Conservation (phyloP, 2,797 vertebrate species). For the Spatula clypeata region DNA sequence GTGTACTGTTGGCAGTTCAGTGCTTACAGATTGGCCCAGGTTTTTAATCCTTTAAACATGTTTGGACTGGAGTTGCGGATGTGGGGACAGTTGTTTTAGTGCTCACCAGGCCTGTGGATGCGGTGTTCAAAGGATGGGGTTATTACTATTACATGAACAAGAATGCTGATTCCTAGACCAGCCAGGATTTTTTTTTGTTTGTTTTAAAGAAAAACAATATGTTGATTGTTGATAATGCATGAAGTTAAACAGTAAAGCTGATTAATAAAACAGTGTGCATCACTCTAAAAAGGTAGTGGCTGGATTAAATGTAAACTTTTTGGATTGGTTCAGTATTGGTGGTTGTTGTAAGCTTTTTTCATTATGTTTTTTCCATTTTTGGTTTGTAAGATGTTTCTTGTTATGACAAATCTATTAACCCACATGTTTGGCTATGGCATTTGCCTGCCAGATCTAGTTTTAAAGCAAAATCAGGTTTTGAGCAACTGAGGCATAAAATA, state of each 20-base stretch:
- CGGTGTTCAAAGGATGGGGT: neutral
- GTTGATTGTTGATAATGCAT: neutral
- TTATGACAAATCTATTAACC: slow-evolving; percentile 19
- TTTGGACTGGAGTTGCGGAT: neutral
- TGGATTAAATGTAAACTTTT: neutral
- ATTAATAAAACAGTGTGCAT: neutral
- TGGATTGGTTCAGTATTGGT: neutral
- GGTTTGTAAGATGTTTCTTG: neutral
- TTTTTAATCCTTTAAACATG: neutral
- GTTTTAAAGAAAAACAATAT: neutral
- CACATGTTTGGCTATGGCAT: neutral
- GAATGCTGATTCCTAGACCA: neutral
- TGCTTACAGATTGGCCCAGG: neutral
- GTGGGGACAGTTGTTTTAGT: neutral
- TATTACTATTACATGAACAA: neutral
- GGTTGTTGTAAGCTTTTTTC: neutral
- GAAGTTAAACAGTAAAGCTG: neutral
- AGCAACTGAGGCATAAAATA: slow-evolving; percentile 15
- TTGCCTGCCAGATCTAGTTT: slow-evolving; percentile 34
- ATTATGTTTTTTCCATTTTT: neutral
- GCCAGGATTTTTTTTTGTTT: neutral
- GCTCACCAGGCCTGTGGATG: neutral
- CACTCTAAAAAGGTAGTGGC: neutral
- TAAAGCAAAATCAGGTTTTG: neutral
- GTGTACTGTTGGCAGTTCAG: fast-evolving